phyloP scores from a whole-genome alignment of 2,888 invertebrate genomes.

The Blomia tropicalis region DNA sequence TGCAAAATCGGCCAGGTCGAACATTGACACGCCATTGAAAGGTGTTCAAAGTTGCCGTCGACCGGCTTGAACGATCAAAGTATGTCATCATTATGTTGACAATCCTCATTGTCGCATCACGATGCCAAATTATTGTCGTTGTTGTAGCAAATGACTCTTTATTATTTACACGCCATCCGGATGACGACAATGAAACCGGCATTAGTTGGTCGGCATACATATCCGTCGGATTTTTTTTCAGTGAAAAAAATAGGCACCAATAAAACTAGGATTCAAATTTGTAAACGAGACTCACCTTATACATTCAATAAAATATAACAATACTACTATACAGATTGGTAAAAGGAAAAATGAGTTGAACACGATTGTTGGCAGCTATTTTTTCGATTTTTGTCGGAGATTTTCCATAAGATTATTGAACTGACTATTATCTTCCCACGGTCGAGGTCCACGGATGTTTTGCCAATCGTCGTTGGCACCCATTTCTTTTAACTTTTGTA shows the following conservation, averaged over 20 bases:
- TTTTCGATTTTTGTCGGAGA: not conserved
- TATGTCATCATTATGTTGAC: conserved; percentile 9
- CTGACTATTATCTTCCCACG: conserved; percentile 52
- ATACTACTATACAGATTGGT: not conserved
- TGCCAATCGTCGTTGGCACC: conserved; percentile 67
- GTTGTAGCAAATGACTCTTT: too few species aligned
- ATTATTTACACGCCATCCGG: conserved; percentile 2
- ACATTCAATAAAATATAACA: not conserved
- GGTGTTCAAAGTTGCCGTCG: too few species aligned
- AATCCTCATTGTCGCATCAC: not conserved
- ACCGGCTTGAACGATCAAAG: too few species aligned
- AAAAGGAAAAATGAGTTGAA: not conserved
- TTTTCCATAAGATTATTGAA: conserved; percentile 20
- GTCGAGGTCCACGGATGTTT: conserved; percentile 64
- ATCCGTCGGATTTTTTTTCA: too few species aligned
- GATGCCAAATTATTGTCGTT: too few species aligned
- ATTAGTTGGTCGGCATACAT: too few species aligned
- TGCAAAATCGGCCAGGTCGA: too few species aligned
- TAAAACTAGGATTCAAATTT: not conserved
- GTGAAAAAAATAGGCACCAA: not conserved
- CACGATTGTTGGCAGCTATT: too few species aligned
- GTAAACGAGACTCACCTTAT: not conserved
- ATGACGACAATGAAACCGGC: too few species aligned
- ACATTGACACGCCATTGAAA: too few species aligned
- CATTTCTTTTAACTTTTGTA: conserved; percentile 1